A percentile compares a stretch with the other conserved stretches of the same genome.
These are phyloP conservation scores for Hippolais icterina DNA, from an alignment of 2,113 vertebrate genomes.

Conservation along the genomic window DNA sequence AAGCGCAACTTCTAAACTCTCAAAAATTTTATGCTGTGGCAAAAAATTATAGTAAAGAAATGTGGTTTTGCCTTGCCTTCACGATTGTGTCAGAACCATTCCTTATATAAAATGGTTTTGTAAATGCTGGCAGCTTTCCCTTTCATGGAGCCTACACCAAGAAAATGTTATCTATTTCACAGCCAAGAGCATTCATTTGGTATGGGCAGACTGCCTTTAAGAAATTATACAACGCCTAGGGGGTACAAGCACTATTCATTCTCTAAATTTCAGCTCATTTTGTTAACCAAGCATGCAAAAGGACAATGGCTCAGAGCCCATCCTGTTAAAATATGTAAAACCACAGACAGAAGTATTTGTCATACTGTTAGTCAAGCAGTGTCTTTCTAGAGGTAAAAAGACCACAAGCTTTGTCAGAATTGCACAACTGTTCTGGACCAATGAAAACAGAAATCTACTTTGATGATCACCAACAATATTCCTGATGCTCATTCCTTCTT, in stretches of 20 bases:
- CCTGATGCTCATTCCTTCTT: not conserved
- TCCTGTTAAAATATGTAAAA: not conserved
- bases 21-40: not conserved
- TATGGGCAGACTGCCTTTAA: not conserved
- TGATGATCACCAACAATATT: not conserved
- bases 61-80: not conserved
- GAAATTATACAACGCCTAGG: not conserved
- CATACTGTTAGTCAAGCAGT: not conserved
- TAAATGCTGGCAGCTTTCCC: not conserved
- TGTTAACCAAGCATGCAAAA: not conserved
- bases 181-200: not conserved
- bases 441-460: not conserved
- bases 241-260: not conserved
- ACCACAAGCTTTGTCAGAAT: not conserved
- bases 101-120: not conserved
- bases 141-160: not conserved
- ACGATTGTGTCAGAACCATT: not conserved
- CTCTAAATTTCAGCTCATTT: conserved; percentile 6
- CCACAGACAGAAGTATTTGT: not conserved
- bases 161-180: not conserved
- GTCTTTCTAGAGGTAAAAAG: not conserved
- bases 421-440: not conserved
- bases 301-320: not conserved
- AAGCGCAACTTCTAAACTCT: not conserved
- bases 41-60: not conserved